Evolutionary conservation across 2,888 invertebrate genomes (phyloP).

Genomic region (Fragum whitleyi): DNA sequence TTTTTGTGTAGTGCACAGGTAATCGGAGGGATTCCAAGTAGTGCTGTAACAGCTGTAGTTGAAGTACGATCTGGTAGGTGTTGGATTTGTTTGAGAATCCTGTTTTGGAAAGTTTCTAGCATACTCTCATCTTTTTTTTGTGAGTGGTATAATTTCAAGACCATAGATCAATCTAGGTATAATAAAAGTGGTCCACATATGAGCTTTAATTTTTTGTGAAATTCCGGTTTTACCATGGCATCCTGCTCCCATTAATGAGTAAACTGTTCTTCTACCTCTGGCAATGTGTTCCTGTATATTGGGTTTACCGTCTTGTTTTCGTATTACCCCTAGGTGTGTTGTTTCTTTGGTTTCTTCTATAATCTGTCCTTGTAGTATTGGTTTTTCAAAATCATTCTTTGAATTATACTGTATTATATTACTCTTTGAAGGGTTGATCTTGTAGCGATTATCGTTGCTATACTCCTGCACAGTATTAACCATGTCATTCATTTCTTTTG

Average conservation of each 20-base stretch:
- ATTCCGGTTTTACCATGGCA: conserved; percentile 6
- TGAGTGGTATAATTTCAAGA: neutral
- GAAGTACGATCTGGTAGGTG: conserved; percentile 16
- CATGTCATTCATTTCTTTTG: neutral
- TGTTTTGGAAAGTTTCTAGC: conserved; percentile 12
- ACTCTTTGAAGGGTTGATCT: conserved; percentile 25
- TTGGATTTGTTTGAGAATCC: conserved; percentile 6
- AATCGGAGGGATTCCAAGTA: conserved; percentile 1
- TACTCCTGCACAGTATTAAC: neutral
- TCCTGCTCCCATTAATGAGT: too few species aligned
- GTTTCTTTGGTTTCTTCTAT: neutral
- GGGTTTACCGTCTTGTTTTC: conserved; percentile 10
- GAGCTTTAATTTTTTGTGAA: neutral
- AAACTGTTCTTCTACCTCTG: conserved; percentile 5
- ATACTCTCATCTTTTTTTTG: neutral
- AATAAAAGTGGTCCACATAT: conserved; percentile 21
- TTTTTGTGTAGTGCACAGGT: conserved; percentile 12
- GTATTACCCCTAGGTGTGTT: conserved; percentile 6
- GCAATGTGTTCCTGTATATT: too few species aligned
- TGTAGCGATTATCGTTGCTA: neutral
- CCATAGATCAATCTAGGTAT: conserved; percentile 21
- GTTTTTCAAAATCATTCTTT: neutral
- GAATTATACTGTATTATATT: neutral
- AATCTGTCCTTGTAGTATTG: neutral
- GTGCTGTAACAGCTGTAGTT: neutral